A percentile compares a stretch with the other conserved stretches of the same genome.
These are phyloP conservation scores for Parambassis ranga DNA, from an alignment of 2,797 vertebrate species.

Conservation along the genomic window DNA sequence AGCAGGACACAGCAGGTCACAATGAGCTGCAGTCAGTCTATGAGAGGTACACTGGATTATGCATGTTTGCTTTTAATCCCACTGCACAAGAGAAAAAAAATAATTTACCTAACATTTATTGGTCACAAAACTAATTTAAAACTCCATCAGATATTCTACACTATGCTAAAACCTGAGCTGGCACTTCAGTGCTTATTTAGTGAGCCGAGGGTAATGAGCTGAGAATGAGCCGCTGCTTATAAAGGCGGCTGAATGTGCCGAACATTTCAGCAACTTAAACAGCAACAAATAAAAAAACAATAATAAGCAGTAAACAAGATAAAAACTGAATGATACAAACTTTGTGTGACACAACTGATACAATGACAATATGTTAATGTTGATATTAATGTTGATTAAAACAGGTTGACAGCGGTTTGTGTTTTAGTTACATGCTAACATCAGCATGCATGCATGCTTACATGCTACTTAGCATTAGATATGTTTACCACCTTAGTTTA, in stretches of 20 bases:
- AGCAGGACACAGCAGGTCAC: background rate
- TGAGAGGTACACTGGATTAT: background rate
- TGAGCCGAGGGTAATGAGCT: background rate
- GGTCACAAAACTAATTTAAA: conserved; percentile 13
- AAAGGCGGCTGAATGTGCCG: conserved; percentile 26
- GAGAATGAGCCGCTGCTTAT: conserved; percentile 3
- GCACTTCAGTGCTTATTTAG: background rate
- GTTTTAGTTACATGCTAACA: background rate
- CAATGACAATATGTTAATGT: too few species aligned
- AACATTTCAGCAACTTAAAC: background rate
- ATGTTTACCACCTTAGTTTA: too few species aligned
- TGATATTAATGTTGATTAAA: too few species aligned
- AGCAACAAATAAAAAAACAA: too few species aligned
- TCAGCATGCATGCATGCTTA: too few species aligned
- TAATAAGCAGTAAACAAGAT: too few species aligned
- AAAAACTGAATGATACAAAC: too few species aligned
- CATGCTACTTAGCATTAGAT: too few species aligned
- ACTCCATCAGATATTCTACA: conserved; percentile 7
- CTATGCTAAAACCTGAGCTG: conserved; percentile 14
- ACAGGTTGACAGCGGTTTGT: too few species aligned
- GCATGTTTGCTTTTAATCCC: conserved; percentile 12
- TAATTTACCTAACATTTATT: background rate
- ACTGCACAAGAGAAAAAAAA: background rate
- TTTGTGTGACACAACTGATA: too few species aligned
- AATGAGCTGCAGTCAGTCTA: background rate